Base-by-base conservation (phyloP, 2,888 invertebrate genomes). In the Diarsia brunnea region DNA sequence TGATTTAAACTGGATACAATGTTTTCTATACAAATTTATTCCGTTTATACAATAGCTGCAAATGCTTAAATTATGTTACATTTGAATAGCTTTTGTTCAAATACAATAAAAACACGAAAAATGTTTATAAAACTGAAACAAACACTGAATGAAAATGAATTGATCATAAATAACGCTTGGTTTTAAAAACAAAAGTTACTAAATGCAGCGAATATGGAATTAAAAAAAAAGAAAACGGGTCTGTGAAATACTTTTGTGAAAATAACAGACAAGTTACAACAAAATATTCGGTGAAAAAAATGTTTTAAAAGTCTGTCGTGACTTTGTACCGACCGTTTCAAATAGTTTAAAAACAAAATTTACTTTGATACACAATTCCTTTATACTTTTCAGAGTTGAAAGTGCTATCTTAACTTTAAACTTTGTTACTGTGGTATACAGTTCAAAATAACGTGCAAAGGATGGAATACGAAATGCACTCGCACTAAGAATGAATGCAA, bases 321-420 rank as follows among this genome's bases (percentile, higher is more conserved):
- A 79, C 77, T 82, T 65, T 27, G 69, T 64, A 58, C 68, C 69
- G 70, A 71, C 49, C 64, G 65, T 78, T 81, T 80, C 73, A 69
- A 84, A 83, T 87, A 82, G 73, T 87, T 85, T 77, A 68, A 84
- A 85, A 87, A 85, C 75, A 77, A 77, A 82, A 84, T 79, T 84
- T 70, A 69, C 76, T 80, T 87, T 80, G 81, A 81, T 76, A 80
- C 74, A 84, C 81, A 81, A 80, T 84, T 78, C 79, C 60, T 69
- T 64, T 73, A 73, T 68, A 79, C 69, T 81, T 78, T 70, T 61
- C 55, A 73, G 55, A 47, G 43, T 71, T 38, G 16, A 74, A 69
- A 64, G 31, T 45, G 53, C 51, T 75, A 19, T 69, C 7, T 55
- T 61, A 16, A 75, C 45, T 76, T 74, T 74, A 31, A 60, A 70